Evolutionary conservation across 2,888 invertebrate species (phyloP).

Genomic region (Agrilus mali): DNA sequence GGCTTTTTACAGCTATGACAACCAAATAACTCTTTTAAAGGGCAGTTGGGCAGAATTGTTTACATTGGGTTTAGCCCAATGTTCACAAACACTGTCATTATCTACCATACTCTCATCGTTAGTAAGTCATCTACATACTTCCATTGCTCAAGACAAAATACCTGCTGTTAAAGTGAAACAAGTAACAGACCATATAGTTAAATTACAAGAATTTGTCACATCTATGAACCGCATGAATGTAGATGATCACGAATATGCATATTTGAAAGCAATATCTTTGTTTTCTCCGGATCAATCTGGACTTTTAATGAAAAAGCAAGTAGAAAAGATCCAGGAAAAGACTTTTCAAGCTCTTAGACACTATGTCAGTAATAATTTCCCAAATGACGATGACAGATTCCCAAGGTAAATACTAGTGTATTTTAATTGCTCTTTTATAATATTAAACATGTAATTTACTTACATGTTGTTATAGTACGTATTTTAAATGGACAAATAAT

Average conservation of each 20-base stretch:
- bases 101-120: slow-evolving; percentile 72
- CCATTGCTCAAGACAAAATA: slow-evolving; percentile 61
- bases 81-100: slow-evolving; percentile 64
- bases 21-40: slow-evolving; percentile 72
- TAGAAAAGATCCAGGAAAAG: slow-evolving; percentile 48
- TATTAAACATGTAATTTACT: too few species aligned
- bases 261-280: slow-evolving; percentile 70
- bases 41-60: slow-evolving; percentile 90
- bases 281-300: slow-evolving; percentile 41
- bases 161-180: slow-evolving; percentile 58
- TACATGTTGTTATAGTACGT: too few species aligned
- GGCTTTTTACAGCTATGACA: slow-evolving; percentile 54
- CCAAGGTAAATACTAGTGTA: slow-evolving; percentile 33
- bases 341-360: slow-evolving; percentile 44
- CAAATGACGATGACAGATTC: slow-evolving; percentile 41
- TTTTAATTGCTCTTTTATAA: background rate
- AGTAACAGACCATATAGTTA: slow-evolving; percentile 67
- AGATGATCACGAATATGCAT: slow-evolving; percentile 77
- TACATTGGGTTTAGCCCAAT: slow-evolving; percentile 80
- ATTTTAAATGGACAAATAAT: too few species aligned
- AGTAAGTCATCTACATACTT: slow-evolving; percentile 65
- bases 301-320: slow-evolving; percentile 35
- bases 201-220: slow-evolving; percentile 62
- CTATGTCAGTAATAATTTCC: slow-evolving; percentile 34
- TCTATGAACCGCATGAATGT: slow-evolving; percentile 62